phyloP scores from a whole-genome alignment of 1,140 invertebrate genomes.

The Drosophila hydei region DNA sequence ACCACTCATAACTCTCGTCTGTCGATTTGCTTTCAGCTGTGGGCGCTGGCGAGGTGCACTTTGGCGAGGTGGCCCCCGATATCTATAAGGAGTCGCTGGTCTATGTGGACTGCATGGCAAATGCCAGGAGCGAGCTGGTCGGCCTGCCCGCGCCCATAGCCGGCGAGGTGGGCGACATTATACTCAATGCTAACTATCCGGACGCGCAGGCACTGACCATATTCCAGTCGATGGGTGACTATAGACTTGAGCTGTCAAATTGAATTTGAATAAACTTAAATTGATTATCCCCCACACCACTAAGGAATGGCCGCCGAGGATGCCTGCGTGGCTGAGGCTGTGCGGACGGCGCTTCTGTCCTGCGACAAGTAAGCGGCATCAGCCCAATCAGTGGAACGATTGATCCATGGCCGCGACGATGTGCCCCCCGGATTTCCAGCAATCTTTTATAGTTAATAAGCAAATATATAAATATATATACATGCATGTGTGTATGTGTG shows the following conservation, averaged over 20 bases:
- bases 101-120: conserved; percentile 82
- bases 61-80: conserved; percentile 79
- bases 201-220: conserved; percentile 33
- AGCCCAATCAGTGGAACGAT: too few relatives aligned
- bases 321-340: conserved; percentile 69
- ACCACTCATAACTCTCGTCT: too few relatives aligned
- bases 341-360: conserved; percentile 40
- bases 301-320: conserved; percentile 77
- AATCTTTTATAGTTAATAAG: not conserved
- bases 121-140: conserved; percentile 80
- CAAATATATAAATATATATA: not conserved
- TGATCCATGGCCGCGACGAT: too few relatives aligned
- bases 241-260: not conserved
- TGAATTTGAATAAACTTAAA: not conserved
- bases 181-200: conserved; percentile 57
- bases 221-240: conserved; percentile 72
- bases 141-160: conserved; percentile 66
- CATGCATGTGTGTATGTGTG: too few relatives aligned
- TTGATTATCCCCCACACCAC: not conserved
- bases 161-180: conserved; percentile 81
- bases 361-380: not conserved
- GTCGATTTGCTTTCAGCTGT: conserved; percentile 84
- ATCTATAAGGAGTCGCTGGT: conserved; percentile 77
- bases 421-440: too few relatives aligned
- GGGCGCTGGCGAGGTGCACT: conserved; percentile 81